These are phyloP conservation scores for Coptodon rendalli DNA, from an alignment of 2,113 vertebrate genomes.

Conservation along the genomic window DNA sequence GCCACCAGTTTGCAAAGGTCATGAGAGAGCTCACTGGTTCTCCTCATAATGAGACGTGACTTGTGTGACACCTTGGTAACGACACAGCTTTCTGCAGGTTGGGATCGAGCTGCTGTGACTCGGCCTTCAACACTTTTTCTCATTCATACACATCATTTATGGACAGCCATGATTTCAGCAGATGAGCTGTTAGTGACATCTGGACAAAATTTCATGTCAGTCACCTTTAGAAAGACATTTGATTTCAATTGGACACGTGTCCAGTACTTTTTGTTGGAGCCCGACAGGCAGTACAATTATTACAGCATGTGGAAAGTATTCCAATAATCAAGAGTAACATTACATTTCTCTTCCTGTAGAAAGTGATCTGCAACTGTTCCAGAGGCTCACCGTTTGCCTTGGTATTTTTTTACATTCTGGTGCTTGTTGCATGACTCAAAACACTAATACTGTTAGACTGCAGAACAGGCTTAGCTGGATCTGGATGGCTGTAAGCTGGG, in stretches of 20 bases:
- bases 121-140: not conserved
- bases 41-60: not conserved
- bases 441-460: not conserved
- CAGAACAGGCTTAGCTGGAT: not conserved
- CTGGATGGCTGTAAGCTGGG: accelerated
- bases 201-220: not conserved
- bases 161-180: not conserved
- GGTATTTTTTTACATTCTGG: not conserved
- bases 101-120: not conserved
- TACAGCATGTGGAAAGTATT: not conserved
- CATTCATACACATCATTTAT: not conserved
- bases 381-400: not conserved
- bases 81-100: not conserved
- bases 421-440: not conserved
- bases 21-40: not conserved
- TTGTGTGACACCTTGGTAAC: accelerated
- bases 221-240: not conserved
- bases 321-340: not conserved
- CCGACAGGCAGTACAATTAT: accelerated
- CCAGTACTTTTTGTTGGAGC: not conserved
- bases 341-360: not conserved
- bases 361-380: not conserved
- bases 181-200: not conserved
- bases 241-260: accelerated
- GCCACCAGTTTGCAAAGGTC: not conserved